Base-by-base conservation (phyloP, 2,113 vertebrate genomes). In the Oryzias celebensis region DNA sequence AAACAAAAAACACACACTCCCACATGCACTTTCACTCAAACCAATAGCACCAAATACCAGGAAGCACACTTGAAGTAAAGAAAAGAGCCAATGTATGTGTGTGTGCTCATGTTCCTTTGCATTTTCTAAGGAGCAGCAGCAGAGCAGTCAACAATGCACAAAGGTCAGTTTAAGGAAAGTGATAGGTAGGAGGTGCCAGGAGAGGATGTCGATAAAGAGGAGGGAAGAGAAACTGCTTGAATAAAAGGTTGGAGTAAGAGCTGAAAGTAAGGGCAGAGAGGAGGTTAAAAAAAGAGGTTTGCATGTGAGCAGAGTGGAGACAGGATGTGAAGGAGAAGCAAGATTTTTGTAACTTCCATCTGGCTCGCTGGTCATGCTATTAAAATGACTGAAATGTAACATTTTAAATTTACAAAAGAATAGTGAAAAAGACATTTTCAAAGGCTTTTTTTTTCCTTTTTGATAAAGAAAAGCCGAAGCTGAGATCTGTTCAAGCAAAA, bases 201-300 rank as follows among this genome's bases (percentile, higher is more conserved):
- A 75, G 77, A 74, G 68, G 65, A 79, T 69, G 71, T 71, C 23
- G 28, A 76, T 75, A 69, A 76, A 66, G 44, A 71, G 51, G 59
- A 75, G 52, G 62, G 65, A 28, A 52, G 62, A 54, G 72, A 31
- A 58, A 77, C 62, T 18, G 53, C 55, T 76, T 71, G 26, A 75
- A 73, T 83, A 54, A 86, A 86, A 89, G 77, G 83, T 83, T 80
- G 82, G 50, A 69, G 63, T 24, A 5, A 78, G 60, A 71, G 52
- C 52, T 52, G 56, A 22, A 68, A 70, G 68, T 58, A 57, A 68
- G 24, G 53, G 22, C 17, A 48, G 28, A 28, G 44, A 46, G 5
- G 49, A 26, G 64, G 10, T 6, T 20, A 28, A 41, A 3, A 41
- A 36, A 47, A 14, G 8, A 17, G 15, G 20, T 14, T 66, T 55